These are phyloP conservation scores for Drosophila buzzatii DNA, from an alignment of 2,888 invertebrate species.

Conservation along the genomic window DNA sequence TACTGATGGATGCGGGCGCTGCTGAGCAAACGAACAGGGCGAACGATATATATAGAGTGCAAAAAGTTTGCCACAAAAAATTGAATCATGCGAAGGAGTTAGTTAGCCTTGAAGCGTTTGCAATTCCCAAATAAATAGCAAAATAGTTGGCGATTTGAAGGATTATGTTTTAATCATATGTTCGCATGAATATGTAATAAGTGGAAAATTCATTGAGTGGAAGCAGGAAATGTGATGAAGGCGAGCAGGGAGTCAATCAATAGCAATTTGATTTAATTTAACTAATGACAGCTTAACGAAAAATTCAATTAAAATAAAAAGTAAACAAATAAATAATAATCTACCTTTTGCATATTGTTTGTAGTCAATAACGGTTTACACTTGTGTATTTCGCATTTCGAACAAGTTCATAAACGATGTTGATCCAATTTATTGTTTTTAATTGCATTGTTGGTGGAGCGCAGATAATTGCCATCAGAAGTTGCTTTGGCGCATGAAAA, in stretches of 20 bases:
- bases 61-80: neutral
- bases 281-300: neutral
- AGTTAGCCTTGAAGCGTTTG: neutral
- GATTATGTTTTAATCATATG: constrained; percentile 3
- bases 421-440: constrained; percentile 37
- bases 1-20: neutral
- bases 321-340: too few species aligned
- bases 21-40: neutral
- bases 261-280: neutral
- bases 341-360: neutral
- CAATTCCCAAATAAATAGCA: neutral
- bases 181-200: neutral
- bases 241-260: neutral
- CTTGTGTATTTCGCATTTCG: neutral
- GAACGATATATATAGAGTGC: neutral
- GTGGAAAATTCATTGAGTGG: neutral
- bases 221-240: neutral
- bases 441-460: constrained; percentile 31
- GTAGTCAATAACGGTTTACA: neutral
- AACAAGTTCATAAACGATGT: neutral
- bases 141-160: neutral
- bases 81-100: constrained; percentile 5
- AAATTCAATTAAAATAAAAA: too few species aligned
- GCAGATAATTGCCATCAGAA: constrained; percentile 28
- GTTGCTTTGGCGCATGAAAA: constrained; percentile 34